These are phyloP conservation scores for Palloptera scutellata DNA, from an alignment of 2,888 invertebrate species.

Conservation along the genomic window DNA sequence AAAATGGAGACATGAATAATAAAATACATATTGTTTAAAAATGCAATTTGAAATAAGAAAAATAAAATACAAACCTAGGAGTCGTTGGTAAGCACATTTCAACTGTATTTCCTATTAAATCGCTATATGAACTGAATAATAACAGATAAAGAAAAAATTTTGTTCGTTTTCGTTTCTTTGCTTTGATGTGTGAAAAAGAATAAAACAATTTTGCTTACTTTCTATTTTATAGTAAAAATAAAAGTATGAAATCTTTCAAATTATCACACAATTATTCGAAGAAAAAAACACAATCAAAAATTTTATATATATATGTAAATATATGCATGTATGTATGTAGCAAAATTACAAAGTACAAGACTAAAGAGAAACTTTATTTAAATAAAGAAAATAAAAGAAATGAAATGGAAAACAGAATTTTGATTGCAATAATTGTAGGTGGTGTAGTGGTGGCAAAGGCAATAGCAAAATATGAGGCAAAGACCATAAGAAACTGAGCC, in stretches of 20 bases:
- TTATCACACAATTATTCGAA: slow-evolving; percentile 28
- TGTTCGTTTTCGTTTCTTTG: slow-evolving; percentile 42
- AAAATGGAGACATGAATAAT: slow-evolving; percentile 39
- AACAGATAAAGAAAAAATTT: slow-evolving; percentile 54
- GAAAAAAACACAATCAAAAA: slow-evolving; percentile 11
- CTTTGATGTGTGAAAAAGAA: slow-evolving; percentile 17
- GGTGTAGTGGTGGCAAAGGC: no score
- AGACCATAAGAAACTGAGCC: no score
- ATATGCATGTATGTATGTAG: neutral
- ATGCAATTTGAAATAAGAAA: neutral
- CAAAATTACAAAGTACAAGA: slow-evolving; percentile 11
- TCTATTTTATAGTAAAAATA: slow-evolving; percentile 18
- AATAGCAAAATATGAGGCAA: no score
- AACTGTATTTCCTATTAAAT: slow-evolving; percentile 62
- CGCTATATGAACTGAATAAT: slow-evolving; percentile 60
- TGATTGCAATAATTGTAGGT: no score
- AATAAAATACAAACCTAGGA: slow-evolving; percentile 59
- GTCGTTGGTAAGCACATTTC: slow-evolving; percentile 61
- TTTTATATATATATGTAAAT: slow-evolving; percentile 5
- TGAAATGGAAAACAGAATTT: slow-evolving; percentile 2
- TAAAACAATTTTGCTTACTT: slow-evolving; percentile 35
- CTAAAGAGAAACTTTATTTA: neutral
- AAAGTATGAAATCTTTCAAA: slow-evolving; percentile 30
- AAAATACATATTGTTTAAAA: slow-evolving; percentile 33
- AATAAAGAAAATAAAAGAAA: no score